phyloP scores from a whole-genome alignment of 2,113 vertebrate species.

The Gavia stellata region DNA sequence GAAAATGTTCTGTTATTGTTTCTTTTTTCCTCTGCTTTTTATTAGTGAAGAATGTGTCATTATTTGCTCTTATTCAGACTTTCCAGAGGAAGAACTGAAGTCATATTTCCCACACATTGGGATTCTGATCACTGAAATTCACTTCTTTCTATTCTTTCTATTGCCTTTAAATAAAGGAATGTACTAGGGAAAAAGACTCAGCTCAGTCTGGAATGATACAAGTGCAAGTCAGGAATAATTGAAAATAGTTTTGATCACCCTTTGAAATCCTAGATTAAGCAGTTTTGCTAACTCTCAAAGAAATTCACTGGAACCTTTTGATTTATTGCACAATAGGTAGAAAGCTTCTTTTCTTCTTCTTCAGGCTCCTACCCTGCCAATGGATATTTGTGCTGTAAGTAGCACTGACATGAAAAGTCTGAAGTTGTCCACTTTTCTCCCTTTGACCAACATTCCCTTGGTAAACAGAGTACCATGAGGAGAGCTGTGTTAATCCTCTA shows the following conservation, averaged over 20 bases:
- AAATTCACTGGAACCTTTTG: slow-evolving; percentile 54
- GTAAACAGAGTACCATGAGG: slow-evolving; percentile 11
- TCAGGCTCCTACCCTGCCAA: slow-evolving; percentile 30
- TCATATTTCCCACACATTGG: slow-evolving; percentile 40
- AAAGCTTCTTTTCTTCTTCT: slow-evolving; percentile 54
- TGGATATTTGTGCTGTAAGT: slow-evolving; percentile 54
- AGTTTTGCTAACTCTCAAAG: slow-evolving; percentile 44
- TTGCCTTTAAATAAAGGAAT: slow-evolving; percentile 36
- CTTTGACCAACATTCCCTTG: slow-evolving; percentile 25
- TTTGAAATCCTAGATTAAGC: slow-evolving; percentile 56
- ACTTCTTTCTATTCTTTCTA: slow-evolving; percentile 40
- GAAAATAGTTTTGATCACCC: slow-evolving; percentile 56
- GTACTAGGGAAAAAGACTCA: background rate
- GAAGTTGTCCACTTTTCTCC: slow-evolving; percentile 40
- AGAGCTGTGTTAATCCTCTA: background rate
- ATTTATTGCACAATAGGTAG: slow-evolving; percentile 53
- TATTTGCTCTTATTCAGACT: slow-evolving; percentile 38
- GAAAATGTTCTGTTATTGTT: slow-evolving; percentile 38
- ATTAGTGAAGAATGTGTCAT: slow-evolving; percentile 21
- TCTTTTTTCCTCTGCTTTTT: slow-evolving; percentile 26
- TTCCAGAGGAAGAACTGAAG: slow-evolving; percentile 31
- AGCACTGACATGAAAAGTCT: slow-evolving; percentile 48
- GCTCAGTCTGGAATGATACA: slow-evolving; percentile 41
- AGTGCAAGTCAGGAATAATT: slow-evolving; percentile 57
- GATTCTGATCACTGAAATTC: slow-evolving; percentile 40